These are phyloP conservation scores for Caenorhabditis briggsae DNA, from an alignment of 1,140 invertebrate genomes.

Conservation along the genomic window DNA sequence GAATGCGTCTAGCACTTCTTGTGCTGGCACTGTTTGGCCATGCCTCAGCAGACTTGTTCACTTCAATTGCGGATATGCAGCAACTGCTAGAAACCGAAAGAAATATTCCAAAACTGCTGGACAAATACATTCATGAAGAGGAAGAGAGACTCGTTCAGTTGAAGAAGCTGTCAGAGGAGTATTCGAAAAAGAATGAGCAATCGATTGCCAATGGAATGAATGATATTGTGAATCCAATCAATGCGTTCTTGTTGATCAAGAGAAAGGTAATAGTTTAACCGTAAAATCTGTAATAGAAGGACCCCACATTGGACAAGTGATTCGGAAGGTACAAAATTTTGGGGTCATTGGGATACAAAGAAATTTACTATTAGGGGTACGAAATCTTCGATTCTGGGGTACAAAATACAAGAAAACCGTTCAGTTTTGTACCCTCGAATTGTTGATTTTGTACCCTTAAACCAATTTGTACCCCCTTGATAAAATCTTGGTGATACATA, in stretches of 20 bases:
- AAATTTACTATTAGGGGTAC: no score
- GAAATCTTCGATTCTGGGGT: no score
- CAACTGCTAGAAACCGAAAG: slow-evolving; percentile 62
- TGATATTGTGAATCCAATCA: slow-evolving; percentile 86
- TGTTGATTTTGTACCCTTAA: no score
- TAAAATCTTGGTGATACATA: no score
- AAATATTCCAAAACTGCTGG: slow-evolving; percentile 62
- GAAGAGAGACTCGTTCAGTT: slow-evolving; percentile 54
- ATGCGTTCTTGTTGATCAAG: slow-evolving; percentile 95
- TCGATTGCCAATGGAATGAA: slow-evolving; percentile 60
- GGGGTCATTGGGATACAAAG: no score
- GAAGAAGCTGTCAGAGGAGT: slow-evolving; percentile 61
- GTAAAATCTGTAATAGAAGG: not conserved
- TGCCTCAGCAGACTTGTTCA: slow-evolving; percentile 64
- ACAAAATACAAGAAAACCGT: no score
- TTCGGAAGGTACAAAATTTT: no score
- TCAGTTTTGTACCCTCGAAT: no score
- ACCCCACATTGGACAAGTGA: no score
- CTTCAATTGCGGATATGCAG: slow-evolving; percentile 65
- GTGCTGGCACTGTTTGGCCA: slow-evolving; percentile 50
- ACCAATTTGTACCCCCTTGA: no score
- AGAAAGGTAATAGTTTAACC: slow-evolving; percentile 85
- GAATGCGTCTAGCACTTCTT: slow-evolving; percentile 50
- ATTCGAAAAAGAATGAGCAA: slow-evolving; percentile 58
- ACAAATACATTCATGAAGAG: slow-evolving; percentile 65